These are phyloP conservation scores for Vicugna pacos DNA, from an alignment of 2,113 vertebrate genomes.

Conservation along the genomic window DNA sequence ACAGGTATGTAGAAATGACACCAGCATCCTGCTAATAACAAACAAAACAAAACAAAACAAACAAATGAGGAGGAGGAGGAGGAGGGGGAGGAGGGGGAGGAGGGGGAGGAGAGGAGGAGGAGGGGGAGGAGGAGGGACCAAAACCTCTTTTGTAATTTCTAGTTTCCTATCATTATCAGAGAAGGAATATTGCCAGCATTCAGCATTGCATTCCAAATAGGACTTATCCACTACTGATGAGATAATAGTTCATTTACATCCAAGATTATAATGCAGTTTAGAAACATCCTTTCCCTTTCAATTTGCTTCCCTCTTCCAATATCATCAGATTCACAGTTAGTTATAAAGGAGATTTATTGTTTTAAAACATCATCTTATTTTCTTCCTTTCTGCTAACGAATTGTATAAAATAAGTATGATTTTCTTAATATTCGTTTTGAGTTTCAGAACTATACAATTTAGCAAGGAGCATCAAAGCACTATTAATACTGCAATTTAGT, in stretches of 20 bases:
- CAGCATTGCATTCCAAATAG: conserved; percentile 77
- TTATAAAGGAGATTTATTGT: conserved; percentile 84
- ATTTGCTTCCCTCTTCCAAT: conserved; percentile 77
- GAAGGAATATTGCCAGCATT: conserved; percentile 77
- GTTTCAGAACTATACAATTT: conserved; percentile 87
- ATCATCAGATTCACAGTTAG: conserved; percentile 74
- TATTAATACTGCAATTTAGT: conserved; percentile 87
- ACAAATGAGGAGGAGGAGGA: no score
- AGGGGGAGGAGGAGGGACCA: no score
- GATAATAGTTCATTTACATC: conserved; percentile 83
- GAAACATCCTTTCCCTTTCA: conserved; percentile 76
- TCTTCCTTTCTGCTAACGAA: conserved; percentile 85
- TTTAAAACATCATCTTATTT: conserved; percentile 84
- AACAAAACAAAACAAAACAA: not conserved
- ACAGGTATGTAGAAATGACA: conserved; percentile 53
- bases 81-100: no score
- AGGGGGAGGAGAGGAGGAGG: no score
- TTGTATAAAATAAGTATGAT: conserved; percentile 87
- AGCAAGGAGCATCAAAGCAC: conserved; percentile 83
- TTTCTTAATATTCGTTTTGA: conserved; percentile 87
- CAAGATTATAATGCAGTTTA: conserved; percentile 78
- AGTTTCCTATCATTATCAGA: conserved; percentile 84
- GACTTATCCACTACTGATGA: conserved; percentile 80
- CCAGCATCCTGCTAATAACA: conserved; percentile 44
- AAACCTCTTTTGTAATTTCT: conserved; percentile 72